These are phyloP conservation scores for Campylomormyrus numenius DNA, from an alignment of 2,113 vertebrate genomes.

Conservation along the genomic window DNA sequence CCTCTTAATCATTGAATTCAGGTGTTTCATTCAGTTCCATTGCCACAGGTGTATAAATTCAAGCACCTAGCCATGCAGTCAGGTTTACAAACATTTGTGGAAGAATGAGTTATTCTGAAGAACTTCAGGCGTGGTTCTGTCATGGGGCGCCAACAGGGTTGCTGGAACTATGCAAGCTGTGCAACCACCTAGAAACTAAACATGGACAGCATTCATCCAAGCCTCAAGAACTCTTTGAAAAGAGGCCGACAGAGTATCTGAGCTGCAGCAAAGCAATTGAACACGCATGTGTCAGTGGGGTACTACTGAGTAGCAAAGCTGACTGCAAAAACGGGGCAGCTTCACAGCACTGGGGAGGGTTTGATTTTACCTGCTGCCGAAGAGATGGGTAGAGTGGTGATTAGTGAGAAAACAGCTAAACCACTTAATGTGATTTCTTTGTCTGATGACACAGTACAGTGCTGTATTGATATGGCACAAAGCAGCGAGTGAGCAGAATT, in stretches of 20 bases:
- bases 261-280: not conserved
- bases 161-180: too few species aligned
- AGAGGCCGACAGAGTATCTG: not conserved
- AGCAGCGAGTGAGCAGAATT: too few species aligned
- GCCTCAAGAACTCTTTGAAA: not conserved
- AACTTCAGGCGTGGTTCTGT: too few species aligned
- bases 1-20: too few species aligned
- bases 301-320: not conserved
- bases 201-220: not conserved
- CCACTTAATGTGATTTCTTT: not conserved
- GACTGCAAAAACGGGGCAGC: not conserved
- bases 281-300: not conserved
- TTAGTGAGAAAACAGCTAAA: not conserved
- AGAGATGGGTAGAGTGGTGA: not conserved
- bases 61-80: too few species aligned
- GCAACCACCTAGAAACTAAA: not conserved
- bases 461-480: not conserved
- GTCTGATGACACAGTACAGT: not conserved
- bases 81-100: too few species aligned
- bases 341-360: too few species aligned
- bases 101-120: too few species aligned
- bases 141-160: too few species aligned
- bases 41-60: too few species aligned
- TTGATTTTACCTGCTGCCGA: too few species aligned
- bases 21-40: too few species aligned